These are phyloP conservation scores for Pan troglodytes DNA, from an alignment of 2,113 vertebrate genomes.

Conservation along the genomic window NHGRI_mPanTro3-v2.1_pri NC_072398.2:220371501-220372000, in stretches of 20 bases:
- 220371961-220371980: neutral
- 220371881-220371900: accelerated
- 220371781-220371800: accelerated
- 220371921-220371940: neutral
- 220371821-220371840: accelerated
- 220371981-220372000: neutral
- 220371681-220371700: neutral
- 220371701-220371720: neutral
- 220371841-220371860: no score
- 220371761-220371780: neutral
- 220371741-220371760: neutral
- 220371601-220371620: no score
- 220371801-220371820: neutral
- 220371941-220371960: neutral
- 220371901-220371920: neutral
- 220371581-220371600: accelerated
- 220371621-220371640: neutral
- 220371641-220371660: no score
- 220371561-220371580: no score
- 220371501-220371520: no score
- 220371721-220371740: neutral
- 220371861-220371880: neutral
- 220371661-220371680: neutral
- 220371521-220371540: no score
- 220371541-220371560: no score